Evolutionary conservation across 2,113 vertebrate genomes (phyloP), one percentile per base, ranked within the genome.

Genomic region (Madoqua kirkii): DNA sequence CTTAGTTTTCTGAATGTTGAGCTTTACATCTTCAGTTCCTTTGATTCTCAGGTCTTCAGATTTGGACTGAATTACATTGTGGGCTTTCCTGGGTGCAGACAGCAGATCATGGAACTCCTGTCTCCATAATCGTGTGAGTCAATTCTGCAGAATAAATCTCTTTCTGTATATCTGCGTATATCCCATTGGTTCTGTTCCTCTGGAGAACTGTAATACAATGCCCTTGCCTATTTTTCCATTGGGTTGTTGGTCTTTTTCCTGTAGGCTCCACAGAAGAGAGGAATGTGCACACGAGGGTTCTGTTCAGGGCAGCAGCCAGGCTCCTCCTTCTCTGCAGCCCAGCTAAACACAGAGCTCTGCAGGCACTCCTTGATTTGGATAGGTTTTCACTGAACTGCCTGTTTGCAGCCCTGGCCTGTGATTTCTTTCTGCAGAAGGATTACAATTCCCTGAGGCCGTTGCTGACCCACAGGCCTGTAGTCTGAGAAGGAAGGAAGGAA

Each of bases 401-500:
- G 23, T 76, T 57, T 92, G 45, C 59, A 89, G 54, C 59, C 36
- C 67, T 76, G 36, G 59, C 54, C 36, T 57, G 36, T 33, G 83
- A 96, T 55, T 96, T 87, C 84, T 92, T 89, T 86, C 50, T 87
- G 25, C 79, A 79, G 57, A 62, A 92, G 48, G 71, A 83, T 95
- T 92, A 78, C 14, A 95, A 23, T 94, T 93, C 62, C 91, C 64
- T 55, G 33, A 94, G 92, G 50, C 60, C 9, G 11, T 7, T 78
- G 91, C 79, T 81, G 64, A 59, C 84, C 92, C 83, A 52, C 23
- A 74, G 86, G 43, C 45, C 25, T 45, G 13, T 59, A 4, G 12
- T 76, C 9, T 6, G 43, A 74, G 60, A 43, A 87, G 89, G 60
- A 95, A 95, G 94, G 93, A 87, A 96, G 87, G 94, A 90, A 94